Evolutionary conservation across 2,888 invertebrate genomes (phyloP).

Genomic region (Mayetiola destructor): DNA sequence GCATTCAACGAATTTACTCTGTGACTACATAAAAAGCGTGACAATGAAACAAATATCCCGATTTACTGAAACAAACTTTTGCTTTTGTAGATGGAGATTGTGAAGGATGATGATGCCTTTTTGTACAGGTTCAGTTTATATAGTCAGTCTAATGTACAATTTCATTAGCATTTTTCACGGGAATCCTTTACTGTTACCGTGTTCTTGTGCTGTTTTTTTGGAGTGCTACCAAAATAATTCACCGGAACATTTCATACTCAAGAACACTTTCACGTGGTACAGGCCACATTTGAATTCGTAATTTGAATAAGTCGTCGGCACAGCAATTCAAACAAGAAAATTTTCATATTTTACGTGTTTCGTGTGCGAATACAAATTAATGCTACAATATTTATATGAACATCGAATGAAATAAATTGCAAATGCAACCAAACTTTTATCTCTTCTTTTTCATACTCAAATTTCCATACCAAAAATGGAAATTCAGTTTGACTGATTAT

Average conservation of each 20-base stretch:
- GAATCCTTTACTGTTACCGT: constrained; percentile 1
- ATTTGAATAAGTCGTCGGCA: constrained; percentile 1
- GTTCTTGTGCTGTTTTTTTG: too few relatives aligned
- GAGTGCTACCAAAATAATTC: too few relatives aligned
- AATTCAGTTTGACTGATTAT: too few relatives aligned
- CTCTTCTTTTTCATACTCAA: too few relatives aligned
- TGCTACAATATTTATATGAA: too few relatives aligned
- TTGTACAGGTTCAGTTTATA: not conserved
- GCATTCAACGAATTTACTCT: constrained; percentile 6
- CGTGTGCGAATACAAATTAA: constrained; percentile 4
- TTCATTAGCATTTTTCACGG: constrained; percentile 5
- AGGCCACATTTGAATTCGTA: constrained; percentile 10
- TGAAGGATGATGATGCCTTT: not conserved
- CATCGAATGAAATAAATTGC: too few relatives aligned
- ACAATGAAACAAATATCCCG: not conserved
- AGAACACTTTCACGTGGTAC: too few relatives aligned
- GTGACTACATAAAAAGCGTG: too few relatives aligned
- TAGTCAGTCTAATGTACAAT: constrained; percentile 5
- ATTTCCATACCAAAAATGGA: too few relatives aligned
- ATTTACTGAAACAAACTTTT: not conserved
- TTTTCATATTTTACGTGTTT: constrained; percentile 12
- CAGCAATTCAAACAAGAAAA: constrained; percentile 7
- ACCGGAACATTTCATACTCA: too few relatives aligned
- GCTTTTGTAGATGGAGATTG: too few relatives aligned
- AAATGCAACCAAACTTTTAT: too few relatives aligned